Conservation (phyloP, 2,797 vertebrate species). For the Scyliorhinus canicula region DNA sequence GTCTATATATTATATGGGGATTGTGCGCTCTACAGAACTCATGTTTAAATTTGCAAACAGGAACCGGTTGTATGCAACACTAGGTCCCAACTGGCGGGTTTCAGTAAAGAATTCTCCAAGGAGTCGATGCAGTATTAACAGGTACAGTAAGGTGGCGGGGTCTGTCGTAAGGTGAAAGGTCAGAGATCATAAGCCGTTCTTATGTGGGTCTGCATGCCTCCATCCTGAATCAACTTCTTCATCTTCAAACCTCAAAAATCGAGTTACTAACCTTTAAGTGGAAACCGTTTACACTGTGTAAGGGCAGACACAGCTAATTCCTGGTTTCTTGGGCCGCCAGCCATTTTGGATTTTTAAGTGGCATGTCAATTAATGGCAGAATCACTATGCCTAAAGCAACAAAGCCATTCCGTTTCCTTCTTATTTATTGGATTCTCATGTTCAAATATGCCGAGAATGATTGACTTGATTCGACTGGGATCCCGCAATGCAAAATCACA, state of each 20-base stretch:
- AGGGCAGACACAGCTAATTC: not conserved
- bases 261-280: not conserved
- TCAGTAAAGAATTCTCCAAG: conserved; percentile 81
- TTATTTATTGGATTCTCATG: not conserved
- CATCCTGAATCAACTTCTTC: not conserved
- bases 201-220: conserved; percentile 23
- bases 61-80: conserved; percentile 87
- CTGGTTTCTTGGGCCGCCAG: not conserved
- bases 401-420: not conserved
- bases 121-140: conserved; percentile 83
- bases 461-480: not conserved
- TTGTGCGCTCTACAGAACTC: conserved; percentile 44
- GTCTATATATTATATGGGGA: not conserved
- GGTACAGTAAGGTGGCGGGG: conserved; percentile 58
- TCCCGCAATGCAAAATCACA: not conserved
- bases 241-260: not conserved
- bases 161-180: not conserved
- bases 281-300: not conserved
- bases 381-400: not conserved
- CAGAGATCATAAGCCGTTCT: not conserved
- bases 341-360: not conserved
- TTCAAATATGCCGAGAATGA: not conserved
- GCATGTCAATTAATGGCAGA: not conserved
- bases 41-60: conserved; percentile 70
- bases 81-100: conserved; percentile 94